A percentile compares a stretch with the other conserved stretches of the same genome.
Evolutionary conservation across 1,140 invertebrate species (phyloP).

Genomic region (Solen grandis): DNA sequence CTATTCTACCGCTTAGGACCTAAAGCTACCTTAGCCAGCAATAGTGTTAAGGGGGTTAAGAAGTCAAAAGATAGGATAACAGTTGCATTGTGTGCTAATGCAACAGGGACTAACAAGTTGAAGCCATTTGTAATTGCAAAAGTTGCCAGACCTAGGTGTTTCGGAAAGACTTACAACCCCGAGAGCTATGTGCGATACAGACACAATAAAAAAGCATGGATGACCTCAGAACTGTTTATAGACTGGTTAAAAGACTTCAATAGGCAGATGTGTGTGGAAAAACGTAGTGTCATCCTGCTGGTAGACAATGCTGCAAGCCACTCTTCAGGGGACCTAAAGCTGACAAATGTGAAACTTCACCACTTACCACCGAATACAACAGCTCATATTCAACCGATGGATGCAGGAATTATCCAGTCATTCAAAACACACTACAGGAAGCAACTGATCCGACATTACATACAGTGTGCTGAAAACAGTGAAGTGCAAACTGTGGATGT

Average conservation of each 20-base stretch:
- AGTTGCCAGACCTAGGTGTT: not conserved
- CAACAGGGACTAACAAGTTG: not conserved
- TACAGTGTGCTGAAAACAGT: no score
- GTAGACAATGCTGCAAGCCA: no score
- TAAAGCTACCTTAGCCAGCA: no score
- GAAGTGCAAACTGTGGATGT: no score
- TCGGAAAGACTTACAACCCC: slow-evolving; percentile 5
- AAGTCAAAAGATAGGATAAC: no score
- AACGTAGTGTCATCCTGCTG: slow-evolving; percentile 9
- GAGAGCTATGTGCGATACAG: slow-evolving; percentile 20
- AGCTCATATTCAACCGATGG: slow-evolving; percentile 9
- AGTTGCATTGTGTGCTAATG: no score
- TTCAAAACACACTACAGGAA: not conserved
- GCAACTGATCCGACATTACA: not conserved
- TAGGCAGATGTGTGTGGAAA: slow-evolving; percentile 6
- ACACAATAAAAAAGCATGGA: slow-evolving; percentile 37
- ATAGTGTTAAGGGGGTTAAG: no score
- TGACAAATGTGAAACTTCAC: no score
- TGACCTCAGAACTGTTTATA: slow-evolving; percentile 38
- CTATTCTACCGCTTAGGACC: no score
- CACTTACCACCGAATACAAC: slow-evolving; percentile 3
- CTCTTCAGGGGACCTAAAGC: not conserved
- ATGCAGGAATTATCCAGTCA: no score
- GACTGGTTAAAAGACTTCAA: slow-evolving; percentile 30
- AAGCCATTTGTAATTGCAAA: not conserved